Percentiles rank a stretch among this genome's conserved stretches.
phyloP scores from a whole-genome alignment of 1,140 invertebrate genomes.

The Drosophila subobscura region DNA sequence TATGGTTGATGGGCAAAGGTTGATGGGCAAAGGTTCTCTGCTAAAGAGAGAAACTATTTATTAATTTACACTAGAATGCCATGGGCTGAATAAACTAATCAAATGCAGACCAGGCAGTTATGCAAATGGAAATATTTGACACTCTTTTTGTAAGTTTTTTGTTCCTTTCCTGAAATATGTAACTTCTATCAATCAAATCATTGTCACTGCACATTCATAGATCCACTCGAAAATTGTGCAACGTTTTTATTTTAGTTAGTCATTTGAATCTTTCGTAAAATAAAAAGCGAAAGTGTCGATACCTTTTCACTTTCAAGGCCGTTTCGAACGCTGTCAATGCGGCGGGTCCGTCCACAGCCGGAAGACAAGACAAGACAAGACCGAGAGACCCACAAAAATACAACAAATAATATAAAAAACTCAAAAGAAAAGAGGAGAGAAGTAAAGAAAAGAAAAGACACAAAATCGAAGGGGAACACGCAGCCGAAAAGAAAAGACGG shows the following conservation, averaged over 20 bases:
- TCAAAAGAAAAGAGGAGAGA: background rate
- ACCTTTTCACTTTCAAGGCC: slow-evolving; percentile 83
- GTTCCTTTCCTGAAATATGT: too few relatives aligned
- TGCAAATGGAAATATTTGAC: too few relatives aligned
- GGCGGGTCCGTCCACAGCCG: slow-evolving; percentile 20
- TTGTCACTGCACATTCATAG: background rate
- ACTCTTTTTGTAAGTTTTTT: too few relatives aligned
- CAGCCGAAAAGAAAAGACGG: slow-evolving; percentile 27
- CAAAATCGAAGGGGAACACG: slow-evolving; percentile 29
- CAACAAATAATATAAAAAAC: slow-evolving; percentile 2
- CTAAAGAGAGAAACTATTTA: too few relatives aligned
- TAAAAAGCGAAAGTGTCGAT: slow-evolving; percentile 83
- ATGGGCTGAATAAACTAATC: too few relatives aligned
- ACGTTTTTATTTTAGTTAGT: slow-evolving; percentile 28
- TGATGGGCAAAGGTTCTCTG: too few relatives aligned
- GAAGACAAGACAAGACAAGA: slow-evolving; percentile 14
- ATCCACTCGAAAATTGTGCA: background rate
- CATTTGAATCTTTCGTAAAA: background rate
- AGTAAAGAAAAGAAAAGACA: slow-evolving; percentile 38
- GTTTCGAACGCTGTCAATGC: slow-evolving; percentile 57
- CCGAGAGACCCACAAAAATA: slow-evolving; percentile 17
- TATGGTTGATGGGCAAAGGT: too few relatives aligned
- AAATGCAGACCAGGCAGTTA: too few relatives aligned
- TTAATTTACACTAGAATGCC: too few relatives aligned
- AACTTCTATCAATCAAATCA: too few relatives aligned